These are phyloP conservation scores for Phymastichus coffea DNA, from an alignment of 1,140 invertebrate species.

Conservation along the genomic window DNA sequence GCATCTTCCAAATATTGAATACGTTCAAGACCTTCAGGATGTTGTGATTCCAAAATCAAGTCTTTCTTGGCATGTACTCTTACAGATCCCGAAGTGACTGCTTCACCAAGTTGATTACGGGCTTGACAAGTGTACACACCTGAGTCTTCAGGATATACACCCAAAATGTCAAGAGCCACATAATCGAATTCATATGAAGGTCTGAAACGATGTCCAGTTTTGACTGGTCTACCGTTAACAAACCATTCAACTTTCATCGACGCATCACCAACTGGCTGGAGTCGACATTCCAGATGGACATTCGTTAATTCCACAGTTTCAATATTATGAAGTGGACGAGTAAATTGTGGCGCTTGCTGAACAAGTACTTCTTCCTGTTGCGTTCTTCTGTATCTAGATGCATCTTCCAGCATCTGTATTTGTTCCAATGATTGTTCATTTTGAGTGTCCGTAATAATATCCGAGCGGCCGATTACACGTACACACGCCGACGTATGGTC, in stretches of 20 bases:
- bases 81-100: constrained; percentile 88
- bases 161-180: constrained; percentile 91
- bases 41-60: constrained; percentile 79
- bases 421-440: constrained; percentile 93
- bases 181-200: constrained; percentile 98
- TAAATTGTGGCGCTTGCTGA: constrained; percentile 83
- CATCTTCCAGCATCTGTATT: constrained; percentile 91
- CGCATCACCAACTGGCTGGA: constrained; percentile 92
- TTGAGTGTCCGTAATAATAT: constrained; percentile 90
- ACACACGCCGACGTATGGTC: constrained; percentile 84
- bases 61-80: constrained; percentile 87
- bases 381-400: constrained; percentile 70
- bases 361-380: constrained; percentile 76
- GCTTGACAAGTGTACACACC: constrained; percentile 94
- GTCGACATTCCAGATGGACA: constrained; percentile 88
- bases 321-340: constrained; percentile 83
- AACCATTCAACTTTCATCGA: constrained; percentile 97
- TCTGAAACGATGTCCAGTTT: constrained; percentile 89
- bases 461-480: constrained; percentile 67
- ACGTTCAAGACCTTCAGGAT: constrained; percentile 83
- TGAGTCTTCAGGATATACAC: constrained; percentile 94
- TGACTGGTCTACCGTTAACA: constrained; percentile 86
- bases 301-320: constrained; percentile 90
- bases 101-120: constrained; percentile 87
- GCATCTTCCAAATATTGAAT: constrained; percentile 89